A percentile compares a stretch with the other conserved stretches of the same genome.
Conservation (phyloP, 2,888 invertebrate genomes). For the Scaptomyza polygonia region DNA sequence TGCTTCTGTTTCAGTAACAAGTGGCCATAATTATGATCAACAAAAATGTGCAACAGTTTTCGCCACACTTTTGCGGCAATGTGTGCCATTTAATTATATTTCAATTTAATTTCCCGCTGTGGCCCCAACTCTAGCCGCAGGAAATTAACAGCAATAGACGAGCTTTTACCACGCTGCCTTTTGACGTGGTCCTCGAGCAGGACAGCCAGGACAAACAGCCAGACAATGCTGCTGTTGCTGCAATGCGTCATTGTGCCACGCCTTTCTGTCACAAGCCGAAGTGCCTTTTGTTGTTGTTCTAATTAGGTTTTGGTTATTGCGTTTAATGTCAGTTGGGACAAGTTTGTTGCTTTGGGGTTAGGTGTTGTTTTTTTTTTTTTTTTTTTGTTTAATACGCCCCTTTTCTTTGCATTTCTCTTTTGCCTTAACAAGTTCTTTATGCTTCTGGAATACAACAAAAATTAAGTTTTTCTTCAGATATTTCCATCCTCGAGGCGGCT, state of each 20-base stretch:
- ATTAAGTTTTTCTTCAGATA: conserved; percentile 18
- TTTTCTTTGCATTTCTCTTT: conserved; percentile 29
- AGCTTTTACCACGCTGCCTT: conserved; percentile 32
- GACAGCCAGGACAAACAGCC: conserved; percentile 1
- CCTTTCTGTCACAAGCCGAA: conserved; percentile 9
- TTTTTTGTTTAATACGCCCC: neutral
- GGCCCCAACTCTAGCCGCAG: conserved; percentile 15
- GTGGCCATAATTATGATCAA: conserved; percentile 27
- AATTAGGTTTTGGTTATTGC: conserved; percentile 55
- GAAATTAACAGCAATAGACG: conserved; percentile 33
- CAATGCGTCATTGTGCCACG: conserved; percentile 44
- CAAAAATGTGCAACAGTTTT: conserved; percentile 41
- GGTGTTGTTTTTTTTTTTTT: neutral
- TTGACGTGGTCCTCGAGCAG: conserved; percentile 33
- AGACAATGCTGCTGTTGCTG: conserved; percentile 14
- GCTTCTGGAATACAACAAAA: conserved; percentile 12
- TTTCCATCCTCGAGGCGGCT: neutral
- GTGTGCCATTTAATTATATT: conserved; percentile 50
- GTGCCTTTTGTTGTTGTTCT: conserved; percentile 43
- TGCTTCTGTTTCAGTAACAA: neutral
- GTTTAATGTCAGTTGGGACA: conserved; percentile 25
- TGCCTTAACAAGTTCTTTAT: conserved; percentile 26
- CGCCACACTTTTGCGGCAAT: conserved; percentile 22
- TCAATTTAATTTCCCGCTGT: conserved; percentile 36
- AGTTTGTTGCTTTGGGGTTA: conserved; percentile 1